A percentile compares a stretch with the other conserved stretches of the same genome.
Conservation (phyloP, 1,140 invertebrate genomes). For the Zaprionus capensis region DNA sequence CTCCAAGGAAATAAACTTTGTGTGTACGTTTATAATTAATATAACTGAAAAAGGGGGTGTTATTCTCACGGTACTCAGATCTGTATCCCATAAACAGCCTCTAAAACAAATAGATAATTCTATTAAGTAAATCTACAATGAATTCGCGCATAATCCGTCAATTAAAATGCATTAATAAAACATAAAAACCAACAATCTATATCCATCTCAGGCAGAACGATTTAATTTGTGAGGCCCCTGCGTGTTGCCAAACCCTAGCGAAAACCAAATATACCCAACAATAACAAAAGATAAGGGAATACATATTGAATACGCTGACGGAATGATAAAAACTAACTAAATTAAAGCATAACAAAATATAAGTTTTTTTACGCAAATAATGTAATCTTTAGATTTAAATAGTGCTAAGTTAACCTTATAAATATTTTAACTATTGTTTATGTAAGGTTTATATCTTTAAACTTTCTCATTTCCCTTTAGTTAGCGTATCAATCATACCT, state of each 20-base stretch:
- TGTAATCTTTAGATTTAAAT: too few species aligned
- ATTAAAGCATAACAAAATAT: background rate
- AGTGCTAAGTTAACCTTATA: background rate
- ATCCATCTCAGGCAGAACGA: constrained; percentile 62
- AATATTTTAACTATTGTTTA: background rate
- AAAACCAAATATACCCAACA: constrained; percentile 1
- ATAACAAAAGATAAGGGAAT: background rate
- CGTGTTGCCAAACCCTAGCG: constrained; percentile 37
- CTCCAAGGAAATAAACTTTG: constrained; percentile 12
- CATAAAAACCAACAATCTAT: constrained; percentile 27
- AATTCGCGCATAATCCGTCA: background rate
- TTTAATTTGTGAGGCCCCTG: constrained; percentile 70
- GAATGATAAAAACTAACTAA: background rate
- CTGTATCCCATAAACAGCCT: background rate
- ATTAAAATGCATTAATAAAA: constrained; percentile 28
- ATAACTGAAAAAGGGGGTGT: background rate
- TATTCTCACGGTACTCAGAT: background rate
- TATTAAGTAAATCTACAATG: background rate
- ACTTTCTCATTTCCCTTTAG: background rate
- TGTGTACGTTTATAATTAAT: background rate
- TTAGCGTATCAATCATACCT: constrained; percentile 3
- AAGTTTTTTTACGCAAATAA: background rate
- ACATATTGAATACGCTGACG: background rate
- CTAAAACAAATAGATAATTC: background rate
- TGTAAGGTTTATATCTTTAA: background rate